Evolutionary conservation across 2,797 vertebrate species (phyloP).

Genomic region (Lates japonicus): DNA sequence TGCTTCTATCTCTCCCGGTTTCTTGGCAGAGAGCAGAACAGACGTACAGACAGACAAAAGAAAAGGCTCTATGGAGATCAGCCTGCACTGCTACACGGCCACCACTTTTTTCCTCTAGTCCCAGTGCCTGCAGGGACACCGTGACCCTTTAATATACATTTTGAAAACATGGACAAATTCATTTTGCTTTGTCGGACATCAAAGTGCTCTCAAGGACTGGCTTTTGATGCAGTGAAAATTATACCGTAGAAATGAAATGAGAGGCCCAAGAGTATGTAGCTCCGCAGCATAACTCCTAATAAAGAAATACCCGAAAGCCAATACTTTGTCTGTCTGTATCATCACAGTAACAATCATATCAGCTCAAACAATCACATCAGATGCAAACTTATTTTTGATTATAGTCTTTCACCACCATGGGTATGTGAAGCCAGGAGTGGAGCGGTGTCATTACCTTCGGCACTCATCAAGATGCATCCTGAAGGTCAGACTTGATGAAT

Average conservation of each 20-base stretch:
- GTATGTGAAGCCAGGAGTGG: constrained; percentile 46
- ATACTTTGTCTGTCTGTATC: constrained; percentile 44
- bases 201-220: constrained; percentile 48
- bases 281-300: constrained; percentile 37
- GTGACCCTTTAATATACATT: constrained; percentile 58
- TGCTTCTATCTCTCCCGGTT: constrained; percentile 62
- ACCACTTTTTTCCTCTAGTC: constrained; percentile 37
- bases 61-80: constrained; percentile 70
- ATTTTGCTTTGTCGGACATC: constrained; percentile 63
- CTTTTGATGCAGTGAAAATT: constrained; percentile 48
- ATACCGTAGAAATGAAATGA: constrained; percentile 49
- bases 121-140: constrained; percentile 50
- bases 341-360: constrained; percentile 52
- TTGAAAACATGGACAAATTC: constrained; percentile 55
- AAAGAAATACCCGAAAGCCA: constrained; percentile 50
- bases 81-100: constrained; percentile 53
- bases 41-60: constrained; percentile 73
- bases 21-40: constrained; percentile 70
- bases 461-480: constrained; percentile 81
- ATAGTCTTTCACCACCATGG: constrained; percentile 53
- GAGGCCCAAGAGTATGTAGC: constrained; percentile 21
- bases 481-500: constrained; percentile 88
- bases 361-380: constrained; percentile 61
- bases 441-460: constrained; percentile 76
- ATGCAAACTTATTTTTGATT: constrained; percentile 72